Evolutionary conservation across 2,113 vertebrate species (phyloP).

Genomic region (Phylloscopus trochiloides): DNA sequence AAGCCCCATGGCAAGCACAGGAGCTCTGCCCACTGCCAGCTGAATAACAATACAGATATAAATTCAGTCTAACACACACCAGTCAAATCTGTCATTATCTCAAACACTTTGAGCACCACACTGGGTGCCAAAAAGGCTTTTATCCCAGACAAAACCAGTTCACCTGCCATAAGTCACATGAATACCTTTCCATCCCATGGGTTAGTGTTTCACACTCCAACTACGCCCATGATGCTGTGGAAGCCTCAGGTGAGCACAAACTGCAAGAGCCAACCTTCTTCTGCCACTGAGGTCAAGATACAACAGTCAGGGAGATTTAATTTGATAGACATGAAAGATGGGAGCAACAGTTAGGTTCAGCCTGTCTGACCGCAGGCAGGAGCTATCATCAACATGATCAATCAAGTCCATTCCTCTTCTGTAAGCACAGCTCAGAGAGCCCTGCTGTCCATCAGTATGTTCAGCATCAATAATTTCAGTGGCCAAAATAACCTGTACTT

Average conservation of each 20-base stretch:
- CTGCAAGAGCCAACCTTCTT: background rate
- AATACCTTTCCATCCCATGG: background rate
- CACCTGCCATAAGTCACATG: background rate
- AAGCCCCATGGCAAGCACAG: background rate
- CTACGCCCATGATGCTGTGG: background rate
- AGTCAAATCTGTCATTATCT: background rate
- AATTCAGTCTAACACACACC: background rate
- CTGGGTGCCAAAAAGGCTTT: background rate
- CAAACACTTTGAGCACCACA: fast-evolving
- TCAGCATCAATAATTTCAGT: background rate
- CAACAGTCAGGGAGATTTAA: background rate
- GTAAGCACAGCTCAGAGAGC: background rate
- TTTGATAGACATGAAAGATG: background rate
- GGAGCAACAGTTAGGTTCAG: background rate
- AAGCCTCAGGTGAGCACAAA: background rate
- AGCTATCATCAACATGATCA: background rate
- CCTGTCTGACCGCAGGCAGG: background rate
- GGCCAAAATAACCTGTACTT: background rate
- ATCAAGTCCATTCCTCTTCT: background rate
- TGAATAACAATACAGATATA: background rate
- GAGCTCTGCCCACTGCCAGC: background rate
- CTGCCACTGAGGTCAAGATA: background rate
- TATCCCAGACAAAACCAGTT: background rate
- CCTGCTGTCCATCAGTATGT: background rate
- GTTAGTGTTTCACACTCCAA: background rate